Base-by-base conservation (phyloP, 2,797 vertebrate species). In the Peromyscus attwateri region DNA sequence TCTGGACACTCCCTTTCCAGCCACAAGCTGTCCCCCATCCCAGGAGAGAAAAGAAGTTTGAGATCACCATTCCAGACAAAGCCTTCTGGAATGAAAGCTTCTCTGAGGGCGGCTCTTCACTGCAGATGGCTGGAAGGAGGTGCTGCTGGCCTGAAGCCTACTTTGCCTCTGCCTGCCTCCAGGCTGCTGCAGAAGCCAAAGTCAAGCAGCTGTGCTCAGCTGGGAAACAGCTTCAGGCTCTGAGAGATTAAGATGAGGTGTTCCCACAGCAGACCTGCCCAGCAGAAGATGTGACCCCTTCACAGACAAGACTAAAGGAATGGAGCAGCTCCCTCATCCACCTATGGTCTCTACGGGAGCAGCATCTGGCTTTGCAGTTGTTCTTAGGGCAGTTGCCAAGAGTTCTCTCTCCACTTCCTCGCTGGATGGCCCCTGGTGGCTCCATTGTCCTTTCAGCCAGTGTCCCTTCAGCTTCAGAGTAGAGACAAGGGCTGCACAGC, bases 1-100 rank as follows among this genome's bases (percentile, higher is more conserved):
- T 68, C 31, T 57, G 37, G 52, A 60, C 55, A 1, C 10, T 4
- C 6, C 2, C n/a, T 40, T 66, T 46, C 0, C 0, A 3, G 34
- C 34, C 34, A 0, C 57, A 70, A 90, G 82, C 49, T 9, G 3
- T 23, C 23, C 17, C 49, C 91, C 17, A 19, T 29, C 66, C 43
- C 19, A 64, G 46, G 55, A 71, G 23, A 52, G 71, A 64, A 77
- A 23, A 85, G 34, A 88, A n/a, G 27, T 75, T n/a, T 37, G 90
- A 40, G 73, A 87, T 3, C 4, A 11, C 0, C 0, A 6, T 49
- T 87, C 49, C 89, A 29, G 4, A 68, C 3, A 57, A 82, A n/a
- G 17, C 34, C 21, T 92, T 80, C 52, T 73, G 76, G 46, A 82
- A 43, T 1, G 8, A 43, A 0, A 29, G 68, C 80, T 79, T 87